A percentile compares a stretch with the other conserved stretches of the same genome.
Evolutionary conservation across 2,797 vertebrate genomes (phyloP).

Genomic region (Lepus townsendii): DNA sequence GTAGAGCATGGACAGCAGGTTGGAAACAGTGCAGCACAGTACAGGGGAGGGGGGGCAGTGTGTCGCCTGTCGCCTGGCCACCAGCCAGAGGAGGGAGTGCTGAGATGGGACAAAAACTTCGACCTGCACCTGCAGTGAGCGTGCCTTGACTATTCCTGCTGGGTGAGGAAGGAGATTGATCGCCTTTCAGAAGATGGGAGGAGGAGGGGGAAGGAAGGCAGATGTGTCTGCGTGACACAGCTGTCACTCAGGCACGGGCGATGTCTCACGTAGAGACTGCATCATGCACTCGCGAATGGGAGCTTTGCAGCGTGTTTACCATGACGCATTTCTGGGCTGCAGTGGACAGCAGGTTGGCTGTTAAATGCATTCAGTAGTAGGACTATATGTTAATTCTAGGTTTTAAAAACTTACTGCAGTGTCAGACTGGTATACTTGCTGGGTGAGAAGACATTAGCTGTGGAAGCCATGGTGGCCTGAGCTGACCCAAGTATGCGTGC

Average conservation of each 20-base stretch:
- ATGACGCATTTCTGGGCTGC: not conserved
- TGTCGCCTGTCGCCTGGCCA: slow-evolving; percentile 35
- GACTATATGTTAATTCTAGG: slow-evolving; percentile 49
- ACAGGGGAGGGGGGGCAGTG: not conserved
- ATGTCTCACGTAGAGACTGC: slow-evolving; percentile 28
- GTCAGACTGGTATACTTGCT: not conserved
- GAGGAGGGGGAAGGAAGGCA: slow-evolving; percentile 25
- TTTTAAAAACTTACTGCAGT: not conserved
- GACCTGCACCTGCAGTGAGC: rapidly evolving
- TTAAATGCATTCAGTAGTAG: not conserved
- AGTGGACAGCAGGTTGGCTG: not conserved
- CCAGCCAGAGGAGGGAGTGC: not conserved
- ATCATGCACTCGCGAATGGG: not conserved
- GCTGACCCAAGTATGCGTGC: not conserved
- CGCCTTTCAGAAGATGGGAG: not conserved
- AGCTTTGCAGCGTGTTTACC: slow-evolving; percentile 47
- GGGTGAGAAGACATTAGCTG: not conserved
- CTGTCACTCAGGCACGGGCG: not conserved
- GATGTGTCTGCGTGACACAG: rapidly evolving
- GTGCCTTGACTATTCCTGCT: not conserved
- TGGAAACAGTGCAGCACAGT: not conserved
- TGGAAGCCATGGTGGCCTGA: not conserved
- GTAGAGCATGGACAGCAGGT: not conserved
- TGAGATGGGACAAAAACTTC: slow-evolving; percentile 45
- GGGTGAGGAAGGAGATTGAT: not conserved